Evolutionary conservation across 2,888 invertebrate species (phyloP).

Genomic region (Arrhopalites spinosus): DNA sequence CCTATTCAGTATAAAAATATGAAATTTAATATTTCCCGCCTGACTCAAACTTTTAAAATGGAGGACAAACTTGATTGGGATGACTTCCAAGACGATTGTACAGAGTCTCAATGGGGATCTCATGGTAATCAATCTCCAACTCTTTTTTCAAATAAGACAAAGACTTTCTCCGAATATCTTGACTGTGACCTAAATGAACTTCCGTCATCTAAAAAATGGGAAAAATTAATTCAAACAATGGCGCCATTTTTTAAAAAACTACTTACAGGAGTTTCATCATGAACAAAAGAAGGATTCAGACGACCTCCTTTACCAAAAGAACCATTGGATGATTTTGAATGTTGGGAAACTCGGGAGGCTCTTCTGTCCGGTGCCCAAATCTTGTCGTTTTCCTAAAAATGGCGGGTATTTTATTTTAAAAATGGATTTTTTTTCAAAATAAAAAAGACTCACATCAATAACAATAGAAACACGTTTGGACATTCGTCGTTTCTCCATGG

Average conservation of each 20-base stretch:
- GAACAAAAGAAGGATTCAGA: constrained; percentile 8
- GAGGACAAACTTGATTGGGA: constrained; percentile 60
- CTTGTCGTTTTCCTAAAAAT: constrained; percentile 31
- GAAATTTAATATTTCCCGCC: no score
- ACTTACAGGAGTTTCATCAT: constrained; percentile 26
- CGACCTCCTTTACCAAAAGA: no score
- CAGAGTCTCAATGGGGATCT: constrained; percentile 64
- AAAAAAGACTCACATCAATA: constrained; percentile 26
- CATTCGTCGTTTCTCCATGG: neutral
- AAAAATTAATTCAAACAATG: no score
- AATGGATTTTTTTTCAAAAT: no score
- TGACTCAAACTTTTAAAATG: neutral
- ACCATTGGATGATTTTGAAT: no score
- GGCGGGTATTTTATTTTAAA: no score
- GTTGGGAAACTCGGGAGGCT: constrained; percentile 14
- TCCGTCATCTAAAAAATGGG: constrained; percentile 25
- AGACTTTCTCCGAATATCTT: constrained; percentile 57
- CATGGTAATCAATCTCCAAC: constrained; percentile 66
- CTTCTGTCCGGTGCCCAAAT: constrained; percentile 31
- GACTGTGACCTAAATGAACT: constrained; percentile 48
- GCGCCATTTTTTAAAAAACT: no score
- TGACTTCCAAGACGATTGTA: constrained; percentile 62
- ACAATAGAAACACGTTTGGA: constrained; percentile 29
- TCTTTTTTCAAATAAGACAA: constrained; percentile 66
- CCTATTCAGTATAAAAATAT: constrained; percentile 33